These are phyloP conservation scores for Aspiorhynchus laticeps DNA, from an alignment of 2,113 vertebrate genomes.

Conservation along the genomic window DNA sequence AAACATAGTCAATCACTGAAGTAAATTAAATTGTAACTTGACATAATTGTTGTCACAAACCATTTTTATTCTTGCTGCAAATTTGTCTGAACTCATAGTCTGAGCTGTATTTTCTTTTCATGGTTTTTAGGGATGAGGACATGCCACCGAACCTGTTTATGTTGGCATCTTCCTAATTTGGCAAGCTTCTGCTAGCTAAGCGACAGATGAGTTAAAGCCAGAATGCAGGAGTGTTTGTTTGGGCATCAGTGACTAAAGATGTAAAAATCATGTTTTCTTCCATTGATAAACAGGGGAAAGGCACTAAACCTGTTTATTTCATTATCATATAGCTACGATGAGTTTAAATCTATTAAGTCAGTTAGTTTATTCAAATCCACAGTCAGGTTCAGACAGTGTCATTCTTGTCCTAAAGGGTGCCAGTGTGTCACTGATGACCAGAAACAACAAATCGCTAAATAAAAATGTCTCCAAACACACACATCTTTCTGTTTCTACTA, in stretches of 20 bases:
- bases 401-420: conserved; percentile 2
- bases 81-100: too few relatives aligned
- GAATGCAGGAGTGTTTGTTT: neutral
- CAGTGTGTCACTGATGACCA: conserved; percentile 8
- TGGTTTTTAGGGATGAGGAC: too few relatives aligned
- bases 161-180: neutral
- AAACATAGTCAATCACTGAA: too few relatives aligned
- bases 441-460: neutral
- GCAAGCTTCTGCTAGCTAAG: neutral
- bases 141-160: too few relatives aligned
- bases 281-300: too few relatives aligned
- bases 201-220: neutral
- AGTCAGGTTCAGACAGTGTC: neutral
- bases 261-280: neutral
- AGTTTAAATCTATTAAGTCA: too few relatives aligned
- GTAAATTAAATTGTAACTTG: too few relatives aligned
- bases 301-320: too few relatives aligned
- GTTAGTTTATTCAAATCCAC: conserved; percentile 1
- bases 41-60: too few relatives aligned
- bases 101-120: too few relatives aligned
- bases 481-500: neutral
- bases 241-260: neutral
- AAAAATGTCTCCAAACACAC: neutral
- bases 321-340: too few relatives aligned
- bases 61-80: too few relatives aligned